Base-by-base conservation (phyloP, 2,888 invertebrate species). In the Tetramorium bicarinatum region DNA sequence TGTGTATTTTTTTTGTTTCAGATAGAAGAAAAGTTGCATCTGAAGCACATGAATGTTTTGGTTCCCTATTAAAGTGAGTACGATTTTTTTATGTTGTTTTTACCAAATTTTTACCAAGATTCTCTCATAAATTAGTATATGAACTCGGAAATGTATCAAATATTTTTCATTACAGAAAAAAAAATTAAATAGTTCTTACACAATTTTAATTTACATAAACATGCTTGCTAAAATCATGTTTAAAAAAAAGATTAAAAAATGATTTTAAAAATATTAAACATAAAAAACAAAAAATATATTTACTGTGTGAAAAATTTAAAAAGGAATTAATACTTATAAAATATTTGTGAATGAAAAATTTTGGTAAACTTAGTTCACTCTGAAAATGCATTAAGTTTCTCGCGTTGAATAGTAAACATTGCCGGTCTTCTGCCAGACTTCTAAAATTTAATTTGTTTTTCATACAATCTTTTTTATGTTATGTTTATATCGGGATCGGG, bases 31-130 rank as follows among this genome's bases (percentile, higher is more conserved):
- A 44, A 21, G 44, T 41, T 9, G 25, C 54, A 56, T 21, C 56
- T 52, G 38, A 41, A 15, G 21, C 41, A 44, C 18, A 41, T 18
- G 66, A n/a, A 77, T 44, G n/a, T 44, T 44, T 56, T 34, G 44
- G 21, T 44, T 44, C n/a, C 21, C 15, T 44, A 56, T 67, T 67
- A 77, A 77, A 44, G 77, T 77, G n/a, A 77, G 77, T 77, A 77
- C 9, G 18, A 64, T 64, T 64, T 52, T 7, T 41, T 64, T 3
- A 15, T 15, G 9, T 25, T 62, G 38, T 38, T 64, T 3, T 52
- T 52, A 18, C 13, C 13, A 9, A 49, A 52, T 15, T 49, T 47
- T 62, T 49, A 21, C 8, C 11, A 38, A 49, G 6, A 0, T 34
- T 62, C 41, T 56, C 18, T 3, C 25, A 21, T 38, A 34, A 34